These are phyloP conservation scores for Rhagonycha fulva DNA, from an alignment of 2,888 invertebrate species.

Conservation along the genomic window DNA sequence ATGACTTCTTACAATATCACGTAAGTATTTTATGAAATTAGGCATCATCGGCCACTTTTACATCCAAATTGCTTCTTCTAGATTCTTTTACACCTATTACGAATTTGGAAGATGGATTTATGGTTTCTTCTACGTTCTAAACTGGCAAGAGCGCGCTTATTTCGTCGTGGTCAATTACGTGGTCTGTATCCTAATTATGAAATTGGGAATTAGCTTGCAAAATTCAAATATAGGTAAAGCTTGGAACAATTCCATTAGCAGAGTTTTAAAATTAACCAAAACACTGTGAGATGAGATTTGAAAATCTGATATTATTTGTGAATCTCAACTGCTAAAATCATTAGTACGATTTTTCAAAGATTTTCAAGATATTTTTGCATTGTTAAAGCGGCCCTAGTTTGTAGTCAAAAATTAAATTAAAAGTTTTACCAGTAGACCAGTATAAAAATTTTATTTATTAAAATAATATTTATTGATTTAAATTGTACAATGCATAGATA, in stretches of 20 bases:
- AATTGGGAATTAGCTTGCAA: conserved; percentile 14
- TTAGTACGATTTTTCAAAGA: background rate
- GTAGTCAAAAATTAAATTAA: background rate
- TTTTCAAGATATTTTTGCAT: background rate
- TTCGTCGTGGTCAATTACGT: conserved; percentile 14
- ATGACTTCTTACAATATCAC: conserved; percentile 18
- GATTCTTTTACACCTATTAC: conserved; percentile 27
- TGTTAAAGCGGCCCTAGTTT: background rate
- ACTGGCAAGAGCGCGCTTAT: conserved; percentile 17
- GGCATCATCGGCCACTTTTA: background rate
- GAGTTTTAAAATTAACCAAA: background rate
- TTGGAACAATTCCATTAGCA: background rate
- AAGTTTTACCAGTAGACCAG: background rate
- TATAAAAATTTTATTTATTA: background rate
- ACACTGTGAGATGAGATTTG: background rate
- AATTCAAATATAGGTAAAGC: background rate
- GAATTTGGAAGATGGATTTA: conserved; percentile 28
- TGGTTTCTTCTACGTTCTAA: conserved; percentile 19
- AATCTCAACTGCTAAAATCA: background rate
- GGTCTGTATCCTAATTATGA: conserved; percentile 7
- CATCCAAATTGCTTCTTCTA: conserved; percentile 7
- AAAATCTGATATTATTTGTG: background rate
- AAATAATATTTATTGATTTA: background rate
- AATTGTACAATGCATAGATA: background rate
- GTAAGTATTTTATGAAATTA: conserved; percentile 19